Percentiles rank a stretch among this genome's conserved stretches.
Evolutionary conservation across 2,797 vertebrate species (phyloP).

Genomic region (Crypturellus tataupa): DNA sequence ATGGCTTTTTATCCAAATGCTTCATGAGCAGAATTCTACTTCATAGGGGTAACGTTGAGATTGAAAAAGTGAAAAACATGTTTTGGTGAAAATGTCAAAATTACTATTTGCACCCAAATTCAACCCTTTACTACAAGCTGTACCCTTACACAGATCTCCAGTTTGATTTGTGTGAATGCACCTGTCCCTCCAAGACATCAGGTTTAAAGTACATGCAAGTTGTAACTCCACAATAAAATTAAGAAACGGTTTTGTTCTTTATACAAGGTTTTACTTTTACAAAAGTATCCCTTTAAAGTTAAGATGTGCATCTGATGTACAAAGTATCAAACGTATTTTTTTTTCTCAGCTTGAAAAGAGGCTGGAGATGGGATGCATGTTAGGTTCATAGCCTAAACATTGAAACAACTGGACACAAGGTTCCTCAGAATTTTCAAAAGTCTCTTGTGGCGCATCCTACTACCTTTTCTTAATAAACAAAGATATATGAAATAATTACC

Average conservation of each 20-base stretch:
- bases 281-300: constrained; percentile 90
- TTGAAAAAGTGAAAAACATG: constrained; percentile 78
- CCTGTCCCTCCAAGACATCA: constrained; percentile 78
- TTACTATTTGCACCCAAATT: constrained; percentile 76
- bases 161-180: constrained; percentile 69
- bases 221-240: constrained; percentile 86
- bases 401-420: constrained; percentile 80
- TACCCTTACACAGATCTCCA: constrained; percentile 73
- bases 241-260: constrained; percentile 88
- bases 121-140: constrained; percentile 79
- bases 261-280: constrained; percentile 91
- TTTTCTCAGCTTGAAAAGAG: constrained; percentile 88
- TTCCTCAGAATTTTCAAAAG: constrained; percentile 83
- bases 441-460: constrained; percentile 82
- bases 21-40: constrained; percentile 79
- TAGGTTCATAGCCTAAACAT: constrained; percentile 82
- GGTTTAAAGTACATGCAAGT: constrained; percentile 85
- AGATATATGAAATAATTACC: constrained; percentile 86
- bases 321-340: constrained; percentile 87
- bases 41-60: constrained; percentile 76
- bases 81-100: constrained; percentile 80
- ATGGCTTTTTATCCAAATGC: constrained; percentile 86
- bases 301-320: constrained; percentile 89
- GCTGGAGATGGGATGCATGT: constrained; percentile 86
- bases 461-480: constrained; percentile 84